Evolutionary conservation across 2,113 vertebrate genomes (phyloP), one percentile per base, ranked within the genome.

Genomic region (Petrocephalus microphthalmus): DNA sequence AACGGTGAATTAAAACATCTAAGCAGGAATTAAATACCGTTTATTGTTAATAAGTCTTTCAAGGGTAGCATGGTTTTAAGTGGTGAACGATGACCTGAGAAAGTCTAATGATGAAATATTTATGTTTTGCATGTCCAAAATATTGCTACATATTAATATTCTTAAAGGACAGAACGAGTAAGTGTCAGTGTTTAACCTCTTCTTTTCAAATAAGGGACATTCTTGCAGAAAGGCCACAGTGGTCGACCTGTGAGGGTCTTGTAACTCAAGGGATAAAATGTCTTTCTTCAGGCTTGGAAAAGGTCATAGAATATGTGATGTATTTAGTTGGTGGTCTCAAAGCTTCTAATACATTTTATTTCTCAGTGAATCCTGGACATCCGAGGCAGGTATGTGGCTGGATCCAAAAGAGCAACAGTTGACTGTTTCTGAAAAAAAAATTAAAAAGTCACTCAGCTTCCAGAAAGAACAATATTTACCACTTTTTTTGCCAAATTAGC

Each of bases 381-480:
- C 67, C 49, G 45, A 49, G 17, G 45, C 45, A 83, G 20, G 5
- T 25, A 22, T 49, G 81, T 49, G 37, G 45, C 8, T 49, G 20
- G 7, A 83, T 13, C 45, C 6, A 83, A 49, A 49, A 13, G 2
- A 47, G 81, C 19, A 49, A 22, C 22, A 49, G 7, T 15, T 42
- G 56, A 49, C 84, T 88, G 37, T 89, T 85, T 74, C 91, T 91
- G 83, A 29, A 91, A 67, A 6, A 78, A 83, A 22, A 87, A 64
- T 22, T 53, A 53, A 53, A 29, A 67, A 71, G 25, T 71, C 25
- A 33, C 13, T 74, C 5, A 37, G 33, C 5, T 74, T 74, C 5
- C 3, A 33, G 29, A 13, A 29, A 17, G 67, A 71, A 71, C 29
- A 74, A 74, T 33, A 74, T 19, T 64, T 8, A 25, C n/a, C 2